Base-by-base conservation (phyloP, 35 echinoderm and acorn worm species). In the Diadema setosum region DNA sequence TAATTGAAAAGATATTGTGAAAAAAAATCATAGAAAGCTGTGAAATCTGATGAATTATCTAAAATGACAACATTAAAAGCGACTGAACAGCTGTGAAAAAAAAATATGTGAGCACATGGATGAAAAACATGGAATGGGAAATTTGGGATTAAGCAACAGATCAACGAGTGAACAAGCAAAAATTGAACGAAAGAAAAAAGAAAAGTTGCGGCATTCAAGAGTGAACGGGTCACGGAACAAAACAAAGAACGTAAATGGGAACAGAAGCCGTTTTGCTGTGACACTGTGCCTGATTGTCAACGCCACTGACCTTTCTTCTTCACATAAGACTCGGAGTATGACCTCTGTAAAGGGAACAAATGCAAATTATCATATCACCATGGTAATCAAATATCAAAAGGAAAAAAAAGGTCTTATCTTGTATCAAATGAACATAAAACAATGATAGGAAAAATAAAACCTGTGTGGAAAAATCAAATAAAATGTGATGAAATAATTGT, bases 241-340 rank as follows among this genome's bases (percentile, higher is more conserved):
- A n/a, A n/a, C n/a, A n/a, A n/a, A n/a, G n/a, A n/a, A n/a, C n/a
- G n/a, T n/a, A n/a, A n/a, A n/a, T n/a, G n/a, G n/a, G n/a, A n/a
- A n/a, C n/a, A n/a, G n/a, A n/a, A n/a, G 63, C 63, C 26, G 63
- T 29, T 34, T n/a, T 7, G 15, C 27, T 33, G 63, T 32, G 27
- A 15, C 37, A 18, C 56, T 23, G 56, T 59, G 5, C 5, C n/a
- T 18, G 56, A 59, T 59, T 18, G 27, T 33, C 63, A 24, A 27
- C 7, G 30, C 21, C 73, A 96, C 94, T 97, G 82, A 97, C 94
- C 94, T 97, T 91, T 93, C 70, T 89, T 97, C 58, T 87, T 75
- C 41, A 97, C 94, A 87, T 97, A 93, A 40, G 94, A 97, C 87
- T 97, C 94, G 60, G 94, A 97, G 80, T 97, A 97, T 46, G 84